phyloP scores from a whole-genome alignment of 2,888 invertebrate species.

The Stratiomys singularior region DNA sequence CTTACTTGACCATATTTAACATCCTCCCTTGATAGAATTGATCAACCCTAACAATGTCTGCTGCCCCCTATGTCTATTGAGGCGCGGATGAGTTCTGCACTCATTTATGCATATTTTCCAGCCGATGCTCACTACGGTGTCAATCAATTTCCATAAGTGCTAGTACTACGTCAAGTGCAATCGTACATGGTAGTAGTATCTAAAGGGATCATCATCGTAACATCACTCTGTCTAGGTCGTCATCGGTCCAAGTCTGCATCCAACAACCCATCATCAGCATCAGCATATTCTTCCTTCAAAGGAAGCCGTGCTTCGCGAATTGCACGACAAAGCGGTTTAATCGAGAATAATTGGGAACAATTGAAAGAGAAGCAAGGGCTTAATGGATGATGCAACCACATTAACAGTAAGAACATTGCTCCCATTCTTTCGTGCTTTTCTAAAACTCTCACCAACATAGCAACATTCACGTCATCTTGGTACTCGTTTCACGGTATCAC shows the following conservation, averaged over 20 bases:
- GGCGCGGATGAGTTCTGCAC: no score
- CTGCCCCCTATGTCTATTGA: no score
- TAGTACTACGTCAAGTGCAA: conserved; percentile 18
- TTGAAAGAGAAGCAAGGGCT: conserved; percentile 43
- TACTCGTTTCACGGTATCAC: neutral
- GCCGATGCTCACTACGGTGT: conserved; percentile 14
- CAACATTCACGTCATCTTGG: neutral
- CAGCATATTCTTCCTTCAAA: conserved; percentile 2
- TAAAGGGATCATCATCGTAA: conserved; percentile 1
- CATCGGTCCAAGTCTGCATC: neutral
- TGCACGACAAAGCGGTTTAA: conserved; percentile 35
- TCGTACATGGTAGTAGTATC: conserved; percentile 3
- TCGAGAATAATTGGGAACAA: conserved; percentile 42
- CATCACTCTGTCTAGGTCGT: neutral
- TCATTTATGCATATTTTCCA: conserved; percentile 1
- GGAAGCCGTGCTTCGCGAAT: conserved; percentile 7
- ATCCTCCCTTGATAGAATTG: no score
- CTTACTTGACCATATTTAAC: no score
- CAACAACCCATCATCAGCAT: no score
- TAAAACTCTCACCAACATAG: no score
- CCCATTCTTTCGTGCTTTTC: conserved; percentile 29
- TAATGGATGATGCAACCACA: conserved; percentile 44
- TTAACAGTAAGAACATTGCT: conserved; percentile 41
- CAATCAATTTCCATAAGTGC: conserved; percentile 24
- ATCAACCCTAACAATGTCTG: no score